These are phyloP conservation scores for Rhinichthys osculus DNA, from an alignment of 2,797 vertebrate genomes.

Conservation along the genomic window DNA sequence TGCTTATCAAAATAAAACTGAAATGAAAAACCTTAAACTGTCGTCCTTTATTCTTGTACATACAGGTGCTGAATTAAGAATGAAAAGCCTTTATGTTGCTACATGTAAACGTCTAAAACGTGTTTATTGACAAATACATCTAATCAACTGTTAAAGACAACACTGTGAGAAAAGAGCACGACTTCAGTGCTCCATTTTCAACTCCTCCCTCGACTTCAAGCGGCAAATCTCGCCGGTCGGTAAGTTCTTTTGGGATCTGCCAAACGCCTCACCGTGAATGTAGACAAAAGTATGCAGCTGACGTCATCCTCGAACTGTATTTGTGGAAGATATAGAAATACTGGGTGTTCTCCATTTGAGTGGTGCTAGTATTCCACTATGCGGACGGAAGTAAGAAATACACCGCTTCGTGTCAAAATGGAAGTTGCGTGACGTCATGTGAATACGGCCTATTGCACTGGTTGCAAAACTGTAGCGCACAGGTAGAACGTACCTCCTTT, in stretches of 20 bases:
- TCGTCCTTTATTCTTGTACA: neutral
- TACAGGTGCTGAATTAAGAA: neutral
- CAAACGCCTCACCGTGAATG: neutral
- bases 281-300: neutral
- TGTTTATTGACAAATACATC: neutral
- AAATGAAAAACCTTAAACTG: neutral
- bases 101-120: neutral
- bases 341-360: neutral
- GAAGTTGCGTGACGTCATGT: neutral
- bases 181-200: neutral
- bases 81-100: neutral
- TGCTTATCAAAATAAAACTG: neutral
- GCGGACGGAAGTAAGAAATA: neutral
- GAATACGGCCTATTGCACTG: neutral
- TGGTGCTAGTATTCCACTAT: neutral
- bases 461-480: neutral
- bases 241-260: neutral
- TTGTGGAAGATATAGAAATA: neutral
- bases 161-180: neutral
- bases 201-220: neutral
- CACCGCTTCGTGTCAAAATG: neutral
- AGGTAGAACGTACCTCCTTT: constrained; percentile 82
- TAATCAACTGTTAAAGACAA: neutral
- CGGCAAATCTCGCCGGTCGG: neutral
- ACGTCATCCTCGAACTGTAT: neutral